Base-by-base conservation (phyloP, 1,140 invertebrate species). In the Drosophila sechellia region DNA sequence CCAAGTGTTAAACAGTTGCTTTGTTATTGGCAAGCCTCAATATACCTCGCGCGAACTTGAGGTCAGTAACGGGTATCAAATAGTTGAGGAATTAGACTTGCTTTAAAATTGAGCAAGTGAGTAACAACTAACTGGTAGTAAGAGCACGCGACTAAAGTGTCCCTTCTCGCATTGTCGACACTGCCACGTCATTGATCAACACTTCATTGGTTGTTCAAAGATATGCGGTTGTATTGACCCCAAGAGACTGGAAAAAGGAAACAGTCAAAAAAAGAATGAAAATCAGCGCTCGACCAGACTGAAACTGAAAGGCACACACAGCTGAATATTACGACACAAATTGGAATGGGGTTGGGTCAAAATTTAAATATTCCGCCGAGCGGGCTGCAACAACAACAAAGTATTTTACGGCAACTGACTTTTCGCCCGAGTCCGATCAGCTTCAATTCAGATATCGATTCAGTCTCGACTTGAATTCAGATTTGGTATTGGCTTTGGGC, bases 301-400 rank as follows among this genome's bases (percentile, higher is more conserved):
- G 49, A 64, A 52, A 56, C 25, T 39, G 22, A 56, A 52, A 64
- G 56, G 46, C 35, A 61, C 56, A 27, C 81, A 71, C 39, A 76
- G 74, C 81, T 81, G 61, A 61, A 81, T 64, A 86, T 87, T 87
- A 87, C 83, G 78, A 60, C 68, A 86, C 70, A 86, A 78, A 86
- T 86, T 81, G 74, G 61, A 78, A 72, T 87, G 75, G 78, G 83
- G 83, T 73, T 86, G 83, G 81, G 81, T 86, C 81, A 86, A 79
- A 86, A 85, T 85, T 85, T 86, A 86, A 85, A 85, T 85, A 86
- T 78, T 81, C 55, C 46, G 73, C 49, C 42, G 25, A 81, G 68
- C 25, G 59, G 68, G 25, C 57, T 50, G 25, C 42, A 48, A 37
- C 13, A 53, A 48, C 50, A 56, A 15, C 53, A 64, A 42, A 35